These are phyloP conservation scores for Hirtodrosophila trivittata DNA, from an alignment of 2,888 invertebrate genomes.

Conservation along the genomic window DNA sequence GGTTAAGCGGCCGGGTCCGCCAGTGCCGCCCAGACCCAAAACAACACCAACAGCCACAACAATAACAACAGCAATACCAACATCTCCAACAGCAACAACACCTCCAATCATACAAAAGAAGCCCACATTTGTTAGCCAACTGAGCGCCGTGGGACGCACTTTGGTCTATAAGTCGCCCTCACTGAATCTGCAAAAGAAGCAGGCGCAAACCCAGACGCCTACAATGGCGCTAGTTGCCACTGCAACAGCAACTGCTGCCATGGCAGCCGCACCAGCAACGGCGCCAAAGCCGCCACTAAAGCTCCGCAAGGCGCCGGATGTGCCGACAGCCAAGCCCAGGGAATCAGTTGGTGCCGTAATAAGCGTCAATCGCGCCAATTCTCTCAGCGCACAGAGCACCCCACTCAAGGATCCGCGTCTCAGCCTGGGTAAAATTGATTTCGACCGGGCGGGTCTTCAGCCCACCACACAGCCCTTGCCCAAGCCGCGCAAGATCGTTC, in stretches of 20 bases:
- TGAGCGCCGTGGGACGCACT: slow-evolving; percentile 82
- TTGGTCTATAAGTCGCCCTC: slow-evolving; percentile 84
- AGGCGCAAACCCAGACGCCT: slow-evolving; percentile 74
- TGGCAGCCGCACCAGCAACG: slow-evolving; percentile 42
- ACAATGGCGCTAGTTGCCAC: slow-evolving; percentile 60
- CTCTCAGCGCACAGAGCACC: slow-evolving; percentile 58
- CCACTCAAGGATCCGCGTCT: slow-evolving; percentile 78
- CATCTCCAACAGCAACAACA: slow-evolving; percentile 19
- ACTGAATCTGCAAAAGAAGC: slow-evolving; percentile 80
- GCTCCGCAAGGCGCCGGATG: slow-evolving; percentile 80
- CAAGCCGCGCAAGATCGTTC: slow-evolving; percentile 79
- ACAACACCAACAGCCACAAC: slow-evolving; percentile 29
- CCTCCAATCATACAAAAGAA: slow-evolving; percentile 76
- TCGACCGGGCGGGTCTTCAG: slow-evolving; percentile 76
- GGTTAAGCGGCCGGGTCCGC: slow-evolving; percentile 87
- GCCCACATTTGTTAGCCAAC: slow-evolving; percentile 70
- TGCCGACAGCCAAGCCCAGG: slow-evolving; percentile 75
- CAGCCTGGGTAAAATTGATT: slow-evolving; percentile 78
- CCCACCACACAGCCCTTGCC: slow-evolving; percentile 75
- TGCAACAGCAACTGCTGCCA: slow-evolving; percentile 36
- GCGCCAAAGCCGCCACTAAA: slow-evolving; percentile 75
- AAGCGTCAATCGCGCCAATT: slow-evolving; percentile 65
- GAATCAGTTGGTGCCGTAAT: slow-evolving; percentile 43
- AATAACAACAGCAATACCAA: slow-evolving; percentile 14
- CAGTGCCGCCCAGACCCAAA: slow-evolving; percentile 92